Percentiles rank a stretch among this genome's conserved stretches.
phyloP scores from a whole-genome alignment of 2,888 invertebrate genomes.

The Tachystola acroxantha region DNA sequence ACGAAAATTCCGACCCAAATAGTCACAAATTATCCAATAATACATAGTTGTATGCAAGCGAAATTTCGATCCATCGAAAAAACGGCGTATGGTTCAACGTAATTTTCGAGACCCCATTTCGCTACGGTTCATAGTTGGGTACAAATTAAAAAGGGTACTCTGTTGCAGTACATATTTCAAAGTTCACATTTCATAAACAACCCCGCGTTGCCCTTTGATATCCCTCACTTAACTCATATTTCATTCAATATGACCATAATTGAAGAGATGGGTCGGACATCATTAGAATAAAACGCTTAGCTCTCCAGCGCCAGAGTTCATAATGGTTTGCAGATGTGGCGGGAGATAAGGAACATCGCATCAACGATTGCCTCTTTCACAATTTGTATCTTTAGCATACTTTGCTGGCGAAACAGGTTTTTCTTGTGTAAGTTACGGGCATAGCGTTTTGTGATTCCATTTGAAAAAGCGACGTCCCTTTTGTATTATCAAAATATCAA shows the following conservation, averaged over 20 bases:
- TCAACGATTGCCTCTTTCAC: conserved; percentile 75
- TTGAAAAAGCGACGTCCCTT: conserved; percentile 62
- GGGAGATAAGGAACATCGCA: conserved; percentile 53
- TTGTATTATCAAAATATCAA: conserved; percentile 75
- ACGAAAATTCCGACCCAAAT: conserved; percentile 63
- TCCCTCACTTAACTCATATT: conserved; percentile 77
- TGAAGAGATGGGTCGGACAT: conserved; percentile 53
- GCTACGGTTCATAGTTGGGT: conserved; percentile 65
- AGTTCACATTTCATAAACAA: conserved; percentile 71
- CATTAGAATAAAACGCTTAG: conserved; percentile 57
- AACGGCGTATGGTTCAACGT: conserved; percentile 30
- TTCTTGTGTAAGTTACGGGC: conserved; percentile 55
- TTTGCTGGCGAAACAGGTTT: conserved; percentile 72
- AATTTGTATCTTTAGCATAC: conserved; percentile 76
- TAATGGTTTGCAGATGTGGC: conserved; percentile 36
- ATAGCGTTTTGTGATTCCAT: conserved; percentile 57
- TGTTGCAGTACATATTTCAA: conserved; percentile 66
- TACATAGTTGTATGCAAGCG: conserved; percentile 40
- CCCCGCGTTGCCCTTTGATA: conserved; percentile 73
- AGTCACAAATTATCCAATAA: conserved; percentile 62
- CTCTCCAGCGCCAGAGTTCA: conserved; percentile 43
- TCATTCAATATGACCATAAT: conserved; percentile 77
- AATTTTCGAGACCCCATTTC: conserved; percentile 53
- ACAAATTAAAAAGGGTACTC: conserved; percentile 75
- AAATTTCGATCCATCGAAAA: conserved; percentile 41